phyloP scores from a whole-genome alignment of 2,797 vertebrate species.

The Myotis planiceps region DNA sequence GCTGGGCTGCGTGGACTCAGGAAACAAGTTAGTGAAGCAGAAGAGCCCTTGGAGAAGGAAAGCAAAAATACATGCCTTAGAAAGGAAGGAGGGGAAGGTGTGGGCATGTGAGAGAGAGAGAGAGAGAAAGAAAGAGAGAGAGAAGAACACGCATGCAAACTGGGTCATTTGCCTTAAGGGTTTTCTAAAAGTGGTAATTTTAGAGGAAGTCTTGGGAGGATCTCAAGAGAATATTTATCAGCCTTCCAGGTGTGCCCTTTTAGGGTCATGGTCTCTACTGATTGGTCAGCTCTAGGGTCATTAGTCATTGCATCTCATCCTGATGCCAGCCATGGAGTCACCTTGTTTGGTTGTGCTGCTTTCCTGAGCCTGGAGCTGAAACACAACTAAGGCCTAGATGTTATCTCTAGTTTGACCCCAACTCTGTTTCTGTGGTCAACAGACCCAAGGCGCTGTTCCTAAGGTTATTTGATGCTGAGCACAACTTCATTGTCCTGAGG shows the following conservation, averaged over 20 bases:
- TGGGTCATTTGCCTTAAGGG: neutral
- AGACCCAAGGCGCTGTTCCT: neutral
- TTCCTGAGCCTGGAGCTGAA: neutral
- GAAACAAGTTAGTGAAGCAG: neutral
- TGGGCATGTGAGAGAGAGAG: neutral
- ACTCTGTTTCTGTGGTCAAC: neutral
- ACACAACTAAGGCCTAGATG: neutral
- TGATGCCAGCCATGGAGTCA: neutral
- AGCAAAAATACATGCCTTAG: neutral
- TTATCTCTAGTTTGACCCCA: neutral
- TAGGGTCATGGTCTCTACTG: neutral
- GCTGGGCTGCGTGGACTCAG: neutral
- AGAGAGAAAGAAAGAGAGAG: no score
- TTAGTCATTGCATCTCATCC: neutral
- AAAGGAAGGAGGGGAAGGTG: neutral
- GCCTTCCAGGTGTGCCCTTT: neutral
- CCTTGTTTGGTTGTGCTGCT: neutral
- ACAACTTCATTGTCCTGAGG: neutral
- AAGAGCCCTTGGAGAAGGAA: neutral
- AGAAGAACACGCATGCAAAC: rapidly evolving
- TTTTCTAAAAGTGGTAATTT: neutral
- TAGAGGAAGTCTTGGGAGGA: neutral
- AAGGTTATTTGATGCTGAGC: neutral
- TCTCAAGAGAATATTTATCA: neutral
- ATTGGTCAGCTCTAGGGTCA: neutral